phyloP scores from a whole-genome alignment of 2,888 invertebrate species.

The Allophyes oxyacanthae region DNA sequence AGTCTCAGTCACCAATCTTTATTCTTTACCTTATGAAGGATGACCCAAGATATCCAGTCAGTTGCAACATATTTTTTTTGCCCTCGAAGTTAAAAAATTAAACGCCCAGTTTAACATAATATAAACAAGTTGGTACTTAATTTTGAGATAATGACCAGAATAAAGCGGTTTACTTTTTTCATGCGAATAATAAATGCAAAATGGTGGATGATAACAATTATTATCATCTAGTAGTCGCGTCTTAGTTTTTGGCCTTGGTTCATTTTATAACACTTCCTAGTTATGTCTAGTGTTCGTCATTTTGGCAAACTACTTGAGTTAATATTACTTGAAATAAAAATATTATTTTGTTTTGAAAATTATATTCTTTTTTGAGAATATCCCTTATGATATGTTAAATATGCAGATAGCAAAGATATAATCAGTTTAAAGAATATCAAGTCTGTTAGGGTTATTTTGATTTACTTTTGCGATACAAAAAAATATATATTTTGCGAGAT shows the following conservation, averaged over 20 bases:
- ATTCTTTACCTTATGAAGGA: conserved; percentile 12
- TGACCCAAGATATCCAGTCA: conserved; percentile 42
- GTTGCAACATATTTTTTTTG: conserved; percentile 34
- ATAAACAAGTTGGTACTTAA: conserved; percentile 8
- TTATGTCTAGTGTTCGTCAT: conserved; percentile 54
- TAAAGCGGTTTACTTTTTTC: conserved; percentile 38
- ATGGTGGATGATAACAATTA: conserved; percentile 70
- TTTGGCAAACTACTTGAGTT: conserved; percentile 28
- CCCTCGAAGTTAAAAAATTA: conserved; percentile 33
- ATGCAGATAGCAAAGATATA: conserved; percentile 6
- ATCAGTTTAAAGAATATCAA: conserved; percentile 7
- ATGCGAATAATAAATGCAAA: conserved; percentile 50
- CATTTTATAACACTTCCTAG: conserved; percentile 67
- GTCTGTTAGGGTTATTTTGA: conserved; percentile 7
- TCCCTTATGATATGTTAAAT: conserved; percentile 10
- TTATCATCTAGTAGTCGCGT: conserved; percentile 66
- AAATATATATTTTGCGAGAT: conserved; percentile 1
- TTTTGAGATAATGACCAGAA: conserved; percentile 24
- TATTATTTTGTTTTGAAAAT: too few species aligned
- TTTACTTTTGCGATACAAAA: conserved; percentile 15
- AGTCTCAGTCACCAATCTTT: background rate
- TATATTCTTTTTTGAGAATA: conserved; percentile 1
- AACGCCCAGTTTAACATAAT: conserved; percentile 17
- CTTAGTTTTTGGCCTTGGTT: conserved; percentile 67
- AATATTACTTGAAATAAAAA: too few species aligned